Percentiles rank a stretch among this genome's conserved stretches.
Evolutionary conservation across 2,113 vertebrate genomes (phyloP).

Genomic region (Daphoenositta chrysoptera): DNA sequence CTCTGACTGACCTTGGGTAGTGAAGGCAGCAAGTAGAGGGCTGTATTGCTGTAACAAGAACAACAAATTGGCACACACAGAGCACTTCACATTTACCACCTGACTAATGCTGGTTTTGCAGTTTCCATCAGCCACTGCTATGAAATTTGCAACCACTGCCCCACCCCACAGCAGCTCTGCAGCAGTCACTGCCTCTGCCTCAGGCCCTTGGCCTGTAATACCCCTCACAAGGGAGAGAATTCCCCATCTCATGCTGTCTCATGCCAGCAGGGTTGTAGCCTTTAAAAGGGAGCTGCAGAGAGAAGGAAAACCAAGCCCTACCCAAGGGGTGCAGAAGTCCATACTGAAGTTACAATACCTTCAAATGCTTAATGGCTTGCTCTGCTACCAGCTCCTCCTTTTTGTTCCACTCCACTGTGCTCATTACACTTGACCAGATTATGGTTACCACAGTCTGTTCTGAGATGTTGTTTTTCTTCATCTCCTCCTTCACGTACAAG

Average conservation of each 20-base stretch:
- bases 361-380: conserved; percentile 99
- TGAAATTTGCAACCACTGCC: not conserved
- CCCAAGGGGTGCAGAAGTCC: not conserved
- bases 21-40: conserved; percentile 97
- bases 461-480: conserved; percentile 94
- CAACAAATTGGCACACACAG: not conserved
- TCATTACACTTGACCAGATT: conserved; percentile 96
- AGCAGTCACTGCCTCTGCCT: not conserved
- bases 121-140: not conserved
- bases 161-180: not conserved
- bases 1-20: conserved; percentile 97
- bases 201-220: not conserved
- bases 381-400: conserved; percentile 98
- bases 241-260: not conserved
- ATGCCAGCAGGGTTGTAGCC: not conserved
- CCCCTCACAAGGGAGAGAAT: not conserved
- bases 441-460: conserved; percentile 93
- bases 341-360: conserved; percentile 70
- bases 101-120: not conserved
- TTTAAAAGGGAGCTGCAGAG: not conserved
- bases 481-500: conserved; percentile 91
- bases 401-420: conserved; percentile 98
- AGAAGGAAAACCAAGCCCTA: not conserved
- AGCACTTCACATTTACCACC: not conserved
- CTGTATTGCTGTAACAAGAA: conserved; percentile 90